Base-by-base conservation (phyloP, 92 coral and sea anemone genomes). In the Bergia puertoricense region DNA sequence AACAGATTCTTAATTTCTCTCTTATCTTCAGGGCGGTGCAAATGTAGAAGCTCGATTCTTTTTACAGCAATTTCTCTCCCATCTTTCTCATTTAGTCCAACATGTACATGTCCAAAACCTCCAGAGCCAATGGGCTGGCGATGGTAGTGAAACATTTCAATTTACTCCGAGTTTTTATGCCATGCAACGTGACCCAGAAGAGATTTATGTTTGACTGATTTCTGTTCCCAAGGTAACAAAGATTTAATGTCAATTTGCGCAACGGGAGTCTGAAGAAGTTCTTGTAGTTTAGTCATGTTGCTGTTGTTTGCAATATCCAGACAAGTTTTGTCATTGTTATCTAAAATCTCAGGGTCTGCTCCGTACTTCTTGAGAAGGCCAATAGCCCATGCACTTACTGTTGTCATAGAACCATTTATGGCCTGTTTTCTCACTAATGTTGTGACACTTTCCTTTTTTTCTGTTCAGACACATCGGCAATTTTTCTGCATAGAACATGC, bases 41-140 rank as follows among this genome's bases (percentile, higher is more conserved):
- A 43, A 11, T 74, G 73, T 9, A 22, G 76, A 43, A 15, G 73
- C 10, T 83, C 76, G 46, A 83, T 66, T 42, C 50, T 45, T 46
- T 83, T 83, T 43, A 83, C 37, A 10, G 86, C 86, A 67, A 62
- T 43, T 20, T 74, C 79, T 41, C 48, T 10, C 6, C 79, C 79
- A 36, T 74, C 79, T 39, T 83, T 51, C 46, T 66, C 77, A 18
- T 83, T 83, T 42, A 83, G 39, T 18, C 76, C 86, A 39, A 66
- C 86, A 83, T 83, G 43, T n/a, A 83, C 86, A 66, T 74, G 56
- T 45, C 86, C 59, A 66, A 83, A 83, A 14, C 76, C 77, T 39
- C 86, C 86, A 51, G 76, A 62, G 15, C 65, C 48, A 65, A 83
- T 83, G 20, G 22, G 59, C 9, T 42, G 8, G 6, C 30, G 48